Percentiles rank a stretch among this genome's conserved stretches.
phyloP scores from a whole-genome alignment of 2,113 vertebrate species.

The Pycnonotus jocosus region DNA sequence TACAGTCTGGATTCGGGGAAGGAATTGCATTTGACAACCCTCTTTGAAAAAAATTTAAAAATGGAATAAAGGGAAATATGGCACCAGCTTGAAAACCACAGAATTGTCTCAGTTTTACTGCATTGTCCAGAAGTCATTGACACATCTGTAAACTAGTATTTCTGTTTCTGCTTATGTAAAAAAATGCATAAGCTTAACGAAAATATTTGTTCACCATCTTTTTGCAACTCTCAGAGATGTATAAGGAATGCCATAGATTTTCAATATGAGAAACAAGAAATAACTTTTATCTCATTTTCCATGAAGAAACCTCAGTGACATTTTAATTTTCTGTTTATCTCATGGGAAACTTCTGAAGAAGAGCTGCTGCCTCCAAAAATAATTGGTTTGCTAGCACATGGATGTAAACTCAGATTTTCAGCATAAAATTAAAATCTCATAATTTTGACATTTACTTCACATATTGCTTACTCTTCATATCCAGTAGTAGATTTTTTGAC shows the following conservation, averaged over 20 bases:
- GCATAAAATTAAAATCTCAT: not conserved
- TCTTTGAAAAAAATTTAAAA: not conserved
- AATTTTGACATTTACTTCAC: not conserved
- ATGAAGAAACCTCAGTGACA: not conserved
- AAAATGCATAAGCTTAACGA: not conserved
- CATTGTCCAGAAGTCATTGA: no score
- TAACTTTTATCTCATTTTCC: not conserved
- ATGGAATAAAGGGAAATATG: not conserved
- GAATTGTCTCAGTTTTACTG: not conserved
- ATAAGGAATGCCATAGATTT: not conserved
- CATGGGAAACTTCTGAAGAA: not conserved
- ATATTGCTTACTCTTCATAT: not conserved
- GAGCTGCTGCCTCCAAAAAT: not conserved
- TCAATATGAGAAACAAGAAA: not conserved
- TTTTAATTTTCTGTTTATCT: not conserved
- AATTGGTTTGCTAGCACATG: not conserved
- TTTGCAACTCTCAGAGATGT: not conserved
- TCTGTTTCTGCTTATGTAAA: not conserved
- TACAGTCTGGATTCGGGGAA: not conserved
- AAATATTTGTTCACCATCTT: not conserved
- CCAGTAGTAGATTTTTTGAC: not conserved
- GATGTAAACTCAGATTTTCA: not conserved
- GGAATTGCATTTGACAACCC: not conserved
- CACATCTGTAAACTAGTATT: not conserved
- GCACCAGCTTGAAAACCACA: not conserved